Base-by-base conservation (phyloP, 2,888 invertebrate genomes). In the Chloromyia formosa region DNA sequence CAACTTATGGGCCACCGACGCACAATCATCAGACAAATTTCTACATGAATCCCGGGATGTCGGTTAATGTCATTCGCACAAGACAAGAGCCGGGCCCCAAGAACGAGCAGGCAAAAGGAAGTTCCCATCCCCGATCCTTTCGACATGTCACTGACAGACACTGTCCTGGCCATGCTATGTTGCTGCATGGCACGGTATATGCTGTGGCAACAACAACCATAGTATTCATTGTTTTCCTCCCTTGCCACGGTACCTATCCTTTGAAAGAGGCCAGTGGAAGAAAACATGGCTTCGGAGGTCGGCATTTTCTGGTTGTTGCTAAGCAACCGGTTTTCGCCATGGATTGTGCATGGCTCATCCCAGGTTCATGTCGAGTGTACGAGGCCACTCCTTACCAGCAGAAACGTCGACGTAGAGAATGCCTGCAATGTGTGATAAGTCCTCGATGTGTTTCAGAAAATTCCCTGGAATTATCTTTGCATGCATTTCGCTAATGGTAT, bases 281-380 rank as follows among this genome's bases (percentile, higher is more conserved):
- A n/a, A 14, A 71, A 71, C 56, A 71, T 71, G 71, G 71, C 71
- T 18, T 40, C 71, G 27, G 12, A 23, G 22, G 18, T 56, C 18
- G 23, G 35, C 7, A 40, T n/a, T 54, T 53, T 12, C 69, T 54
- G 35, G 12, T 35, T 69, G 71, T 71, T 71, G 71, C 71, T n/a
- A 71, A 23, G 71, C 71, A 58, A 71, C 71, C 71, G 71, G 71
- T 71, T 71, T 16, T 69, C 56, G 54, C 54, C 56, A 54, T 69
- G 54, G 27, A 56, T 23, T 66, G 49, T 45, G 45, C 45, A 18
- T 58, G 53, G 14, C n/a, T n/a, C 53, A 53, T 1, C 16, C 53
- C 16, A 16, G 16, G 16, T 53, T 53, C 53, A 53, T 10, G 16
- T 12, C 14, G 14, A 53, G 3, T 16, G 53, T 10, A 53, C 4